Base-by-base conservation (phyloP, 2,888 invertebrate genomes). In the Nymphalis c-album region DNA sequence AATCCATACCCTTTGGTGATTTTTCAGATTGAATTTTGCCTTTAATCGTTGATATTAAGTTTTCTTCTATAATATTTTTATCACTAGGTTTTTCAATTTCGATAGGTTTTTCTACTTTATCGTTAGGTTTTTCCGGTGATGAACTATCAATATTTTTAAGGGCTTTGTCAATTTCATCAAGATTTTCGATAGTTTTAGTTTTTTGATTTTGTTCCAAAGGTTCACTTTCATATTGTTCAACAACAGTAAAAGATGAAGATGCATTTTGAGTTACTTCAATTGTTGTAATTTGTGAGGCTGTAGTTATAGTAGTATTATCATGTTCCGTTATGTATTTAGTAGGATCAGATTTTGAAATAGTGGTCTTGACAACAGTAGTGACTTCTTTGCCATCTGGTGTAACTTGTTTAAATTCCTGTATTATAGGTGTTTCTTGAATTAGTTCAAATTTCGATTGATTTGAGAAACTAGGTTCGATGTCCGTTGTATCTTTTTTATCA, bases 221-320 rank as follows among this genome's bases (percentile, higher is more conserved):
- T 51, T 70, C 74, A 63, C 45, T 51, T 63, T 68, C 76, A 0
- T 74, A 67, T 74, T 85, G 81, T 76, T 87, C 84, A 64, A 81
- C 70, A 20, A 84, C 73, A 67, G 85, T 79, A 75, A 85, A 85
- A 31, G 87, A 85, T 26, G 80, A 77, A 8, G 87, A 85, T 73
- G 88, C 82, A 74, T 83, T 86, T 75, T 89, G 81, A 57, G 80
- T 82, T 35, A 85, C 78, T 80, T 88, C 85, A 60, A 88, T 83
- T 35, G 86, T 88, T 47, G 87, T 88, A 10, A 87, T 73, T 71
- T 81, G 83, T 26, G 90, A 86, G 58, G 85, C 81, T 20, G 87
- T 81, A 40, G 83, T 83, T 50, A 87, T 75, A 22, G 83, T 72
- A 26, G 84, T 86, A 62, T 81, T 87, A 31, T 80, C 84, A 60